Evolutionary conservation across 30 jellyfish, hydroid and myxozoan species (phyloP).

Genomic region (Chironex yamaguchii): DNA sequence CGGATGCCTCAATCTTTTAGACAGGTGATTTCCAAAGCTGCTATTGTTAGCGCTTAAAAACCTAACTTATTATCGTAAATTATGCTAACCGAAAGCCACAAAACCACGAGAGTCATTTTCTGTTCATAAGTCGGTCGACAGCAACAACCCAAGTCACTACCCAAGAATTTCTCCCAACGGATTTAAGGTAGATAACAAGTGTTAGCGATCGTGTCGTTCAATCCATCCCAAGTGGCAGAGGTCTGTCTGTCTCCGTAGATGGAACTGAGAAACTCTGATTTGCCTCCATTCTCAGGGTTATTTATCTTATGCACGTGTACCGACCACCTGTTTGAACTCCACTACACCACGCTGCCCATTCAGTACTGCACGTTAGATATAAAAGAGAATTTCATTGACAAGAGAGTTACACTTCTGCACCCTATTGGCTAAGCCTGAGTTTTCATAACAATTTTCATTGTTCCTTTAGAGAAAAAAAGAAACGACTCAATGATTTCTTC

Average conservation of each 20-base stretch:
- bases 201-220: too few species aligned
- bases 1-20: too few species aligned
- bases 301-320: conserved; percentile 79
- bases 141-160: too few species aligned
- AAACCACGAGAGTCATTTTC: background rate
- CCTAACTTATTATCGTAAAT: background rate
- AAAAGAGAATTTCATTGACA: background rate
- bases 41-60: background rate
- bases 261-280: background rate
- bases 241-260: background rate
- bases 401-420: background rate
- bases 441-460: too few species aligned
- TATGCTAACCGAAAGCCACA: background rate
- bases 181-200: too few species aligned
- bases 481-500: background rate
- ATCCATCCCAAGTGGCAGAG: too few species aligned
- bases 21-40: background rate
- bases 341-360: conserved; percentile 81
- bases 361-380: conserved; percentile 9
- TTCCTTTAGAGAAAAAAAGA: too few species aligned
- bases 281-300: conserved; percentile 1
- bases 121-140: background rate
- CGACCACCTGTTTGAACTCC: conserved; percentile 78
- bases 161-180: too few species aligned
- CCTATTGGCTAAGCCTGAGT: background rate